Percentiles rank a stretch among this genome's conserved stretches.
phyloP scores from a whole-genome alignment of 2,113 vertebrate species.

The Polypterus bichir region DNA sequence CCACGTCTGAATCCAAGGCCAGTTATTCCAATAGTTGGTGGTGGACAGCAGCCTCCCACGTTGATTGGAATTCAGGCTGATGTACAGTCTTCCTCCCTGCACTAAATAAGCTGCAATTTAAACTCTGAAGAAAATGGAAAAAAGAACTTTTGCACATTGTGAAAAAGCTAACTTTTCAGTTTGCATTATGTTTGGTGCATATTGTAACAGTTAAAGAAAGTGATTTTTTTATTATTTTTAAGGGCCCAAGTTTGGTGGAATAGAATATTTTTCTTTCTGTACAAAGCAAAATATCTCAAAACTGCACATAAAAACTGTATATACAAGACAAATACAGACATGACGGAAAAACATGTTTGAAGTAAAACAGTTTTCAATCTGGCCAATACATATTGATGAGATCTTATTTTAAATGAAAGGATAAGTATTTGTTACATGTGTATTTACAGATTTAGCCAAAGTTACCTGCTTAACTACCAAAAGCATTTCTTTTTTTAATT shows the following conservation, averaged over 20 bases:
- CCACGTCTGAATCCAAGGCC: conserved; percentile 90
- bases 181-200: not conserved
- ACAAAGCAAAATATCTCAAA: not conserved
- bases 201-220: not conserved
- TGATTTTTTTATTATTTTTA: not conserved
- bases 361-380: no score
- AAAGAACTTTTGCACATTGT: no score
- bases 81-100: conserved; percentile 62
- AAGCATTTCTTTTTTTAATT: not conserved
- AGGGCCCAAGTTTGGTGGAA: conserved; percentile 2
- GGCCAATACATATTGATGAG: no score
- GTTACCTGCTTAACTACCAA: not conserved
- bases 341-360: no score
- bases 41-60: conserved; percentile 61
- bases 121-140: not conserved
- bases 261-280: not conserved
- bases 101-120: conserved; percentile 35
- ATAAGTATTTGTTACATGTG: not conserved
- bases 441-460: not conserved
- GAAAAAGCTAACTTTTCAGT: not conserved
- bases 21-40: conserved; percentile 40
- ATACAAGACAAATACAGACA: not conserved
- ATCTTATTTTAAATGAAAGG: no score
- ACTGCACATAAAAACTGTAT: not conserved
- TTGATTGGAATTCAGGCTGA: conserved; percentile 75